Conservation (phyloP, 2,888 invertebrate species). For the Petrolisthes manimaculis region DNA sequence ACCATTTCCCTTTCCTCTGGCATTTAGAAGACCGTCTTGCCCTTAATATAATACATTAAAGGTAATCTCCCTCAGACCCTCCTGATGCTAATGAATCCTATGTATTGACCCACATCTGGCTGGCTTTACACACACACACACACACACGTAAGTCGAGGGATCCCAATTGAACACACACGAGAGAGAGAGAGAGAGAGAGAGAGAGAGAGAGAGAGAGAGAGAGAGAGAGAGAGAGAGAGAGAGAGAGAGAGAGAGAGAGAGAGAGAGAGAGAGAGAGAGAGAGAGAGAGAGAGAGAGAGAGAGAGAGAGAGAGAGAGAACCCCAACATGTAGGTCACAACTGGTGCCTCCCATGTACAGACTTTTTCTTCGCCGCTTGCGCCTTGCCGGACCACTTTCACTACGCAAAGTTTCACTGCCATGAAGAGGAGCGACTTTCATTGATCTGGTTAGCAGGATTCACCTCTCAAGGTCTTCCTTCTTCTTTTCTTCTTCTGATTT, state of each 20-base stretch:
- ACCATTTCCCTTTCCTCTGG: too few species aligned
- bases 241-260: not conserved
- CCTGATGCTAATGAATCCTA: too few species aligned
- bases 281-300: not conserved
- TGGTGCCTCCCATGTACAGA: not conserved
- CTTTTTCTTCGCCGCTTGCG: not conserved
- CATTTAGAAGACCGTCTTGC: too few species aligned
- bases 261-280: not conserved
- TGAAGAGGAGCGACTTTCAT: constrained; percentile 1
- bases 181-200: not conserved
- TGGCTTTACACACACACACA: too few species aligned
- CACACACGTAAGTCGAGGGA: too few species aligned
- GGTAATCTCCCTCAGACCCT: too few species aligned
- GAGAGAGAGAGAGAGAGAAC: not conserved
- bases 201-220: not conserved
- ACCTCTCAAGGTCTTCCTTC: constrained; percentile 7
- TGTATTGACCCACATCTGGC: too few species aligned
- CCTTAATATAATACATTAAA: too few species aligned
- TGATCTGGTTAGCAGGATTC: constrained; percentile 1
- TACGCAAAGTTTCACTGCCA: constrained; percentile 7
- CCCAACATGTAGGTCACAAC: constrained; percentile 6
- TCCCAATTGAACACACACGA: not conserved
- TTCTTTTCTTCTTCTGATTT: not conserved
- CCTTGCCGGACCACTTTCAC: not conserved
- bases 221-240: not conserved